These are phyloP conservation scores for Psilanteris sp. DNA, from an alignment of 1,140 invertebrate species.

Conservation along the genomic window DNA sequence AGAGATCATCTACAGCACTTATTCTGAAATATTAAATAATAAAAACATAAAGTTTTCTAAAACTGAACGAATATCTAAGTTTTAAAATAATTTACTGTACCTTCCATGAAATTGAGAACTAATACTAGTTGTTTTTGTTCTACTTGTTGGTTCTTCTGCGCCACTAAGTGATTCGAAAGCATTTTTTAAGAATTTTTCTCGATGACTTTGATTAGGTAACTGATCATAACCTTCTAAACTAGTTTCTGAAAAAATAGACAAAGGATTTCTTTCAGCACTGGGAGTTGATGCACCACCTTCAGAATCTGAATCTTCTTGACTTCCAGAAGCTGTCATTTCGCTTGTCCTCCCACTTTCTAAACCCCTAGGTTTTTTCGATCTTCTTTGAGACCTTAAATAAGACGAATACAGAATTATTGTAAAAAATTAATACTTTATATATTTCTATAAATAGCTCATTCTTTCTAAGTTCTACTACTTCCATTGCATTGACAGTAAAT, in stretches of 20 bases:
- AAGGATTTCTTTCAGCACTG: slow-evolving; percentile 79
- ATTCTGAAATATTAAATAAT: slow-evolving; percentile 72
- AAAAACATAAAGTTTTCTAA: no score
- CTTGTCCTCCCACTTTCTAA: slow-evolving; percentile 78
- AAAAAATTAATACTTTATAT: no score
- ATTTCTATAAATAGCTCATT: no score
- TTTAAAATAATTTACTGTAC: slow-evolving; percentile 18
- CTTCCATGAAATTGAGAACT: slow-evolving; percentile 78
- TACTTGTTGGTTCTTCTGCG: slow-evolving; percentile 79
- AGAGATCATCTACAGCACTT: slow-evolving; percentile 71
- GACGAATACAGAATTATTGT: no score
- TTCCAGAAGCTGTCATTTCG: slow-evolving; percentile 83
- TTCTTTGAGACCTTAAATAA: slow-evolving; percentile 87
- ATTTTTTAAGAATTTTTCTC: slow-evolving; percentile 88
- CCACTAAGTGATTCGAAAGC: slow-evolving; percentile 88
- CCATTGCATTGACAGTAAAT: slow-evolving; percentile 92
- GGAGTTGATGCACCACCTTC: slow-evolving; percentile 83
- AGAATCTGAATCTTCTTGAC: slow-evolving; percentile 84
- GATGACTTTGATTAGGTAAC: slow-evolving; percentile 80
- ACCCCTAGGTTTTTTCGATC: slow-evolving; percentile 83
- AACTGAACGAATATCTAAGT: slow-evolving; percentile 38
- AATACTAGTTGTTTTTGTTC: slow-evolving; percentile 74
- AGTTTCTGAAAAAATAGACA: slow-evolving; percentile 82
- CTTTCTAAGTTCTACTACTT: slow-evolving; percentile 88
- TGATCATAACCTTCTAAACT: slow-evolving; percentile 89